Evolutionary conservation across 2,113 vertebrate genomes (phyloP), one percentile per base, ranked within the genome.

Genomic region (Centropristis striata): DNA sequence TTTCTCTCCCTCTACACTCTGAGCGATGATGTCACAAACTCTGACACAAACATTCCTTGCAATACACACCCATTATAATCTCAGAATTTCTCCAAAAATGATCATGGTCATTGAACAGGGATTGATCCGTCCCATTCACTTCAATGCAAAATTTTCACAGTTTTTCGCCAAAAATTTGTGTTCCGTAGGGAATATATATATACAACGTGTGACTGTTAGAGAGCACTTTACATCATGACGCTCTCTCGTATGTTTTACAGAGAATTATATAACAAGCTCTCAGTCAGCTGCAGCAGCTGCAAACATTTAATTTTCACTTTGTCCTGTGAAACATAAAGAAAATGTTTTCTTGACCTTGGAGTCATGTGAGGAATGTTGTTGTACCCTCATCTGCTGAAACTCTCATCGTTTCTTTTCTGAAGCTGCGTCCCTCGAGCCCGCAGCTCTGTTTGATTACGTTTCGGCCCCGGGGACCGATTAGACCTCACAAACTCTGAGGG

Each of bases 361-460:
- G 70, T 60, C 57, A 50, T 78, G 10, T 14, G 36, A 83, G 86
- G 84, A 88, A 90, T 87, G 89, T 83, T 72, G 13, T 71, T 10
- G 18, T 27, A 6, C 20, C n/a, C 50, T 46, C 6, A 3, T 67
- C 32, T 47, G 42, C 55, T 64, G 16, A 72, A 75, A 78, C 44
- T 70, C 75, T 73, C 71, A 49, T 47, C 2, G 49, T 47, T 83
- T 75, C 36, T 75, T 11, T 66, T 78, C 25, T 46, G 25, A 73
- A 32, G n/a, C 36, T 42, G 18, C 54, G 37, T 44, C 47, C 41
- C 41, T 13, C 9, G 1, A 81, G 65, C 74, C 23, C 65, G 77
- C 67, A 69, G 74, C 80, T 21, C 15, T 41, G 59, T 84, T 84
- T 82, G 68, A 47, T 80, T 78, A 67, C 69, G 60, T 81, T 78